A percentile compares a stretch with the other conserved stretches of the same genome.
Conservation (phyloP, 2,113 vertebrate genomes). For the Turnix velox region DNA sequence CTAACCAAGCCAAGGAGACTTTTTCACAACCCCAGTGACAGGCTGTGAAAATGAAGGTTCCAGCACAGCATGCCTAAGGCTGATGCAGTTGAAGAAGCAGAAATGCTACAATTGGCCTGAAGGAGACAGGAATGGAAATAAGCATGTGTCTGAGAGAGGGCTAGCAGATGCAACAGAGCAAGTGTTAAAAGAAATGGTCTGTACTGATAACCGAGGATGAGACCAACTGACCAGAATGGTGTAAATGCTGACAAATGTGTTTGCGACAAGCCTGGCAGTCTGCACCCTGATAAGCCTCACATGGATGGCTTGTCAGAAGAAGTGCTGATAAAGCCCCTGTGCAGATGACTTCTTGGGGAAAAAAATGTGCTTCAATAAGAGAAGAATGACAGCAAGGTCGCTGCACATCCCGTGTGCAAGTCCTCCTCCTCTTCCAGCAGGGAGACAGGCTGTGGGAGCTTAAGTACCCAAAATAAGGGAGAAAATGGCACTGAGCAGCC, state of each 20-base stretch:
- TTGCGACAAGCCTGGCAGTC: neutral
- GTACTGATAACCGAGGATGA: neutral
- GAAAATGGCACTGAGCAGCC: neutral
- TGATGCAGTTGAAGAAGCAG: neutral
- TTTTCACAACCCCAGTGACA: neutral
- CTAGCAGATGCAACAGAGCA: neutral
- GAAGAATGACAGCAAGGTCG: neutral
- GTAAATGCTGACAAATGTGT: neutral
- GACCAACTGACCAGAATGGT: neutral
- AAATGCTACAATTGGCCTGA: neutral
- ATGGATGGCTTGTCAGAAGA: neutral
- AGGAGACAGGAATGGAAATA: neutral
- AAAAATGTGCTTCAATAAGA: neutral
- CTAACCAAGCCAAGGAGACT: neutral
- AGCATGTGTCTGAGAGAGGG: neutral
- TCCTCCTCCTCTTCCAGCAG: neutral
- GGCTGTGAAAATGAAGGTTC: neutral
- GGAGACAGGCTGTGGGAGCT: neutral
- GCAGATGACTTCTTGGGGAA: neutral
- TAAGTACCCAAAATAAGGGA: neutral
- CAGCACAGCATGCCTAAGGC: fast-evolving
- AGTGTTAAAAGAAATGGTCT: neutral
- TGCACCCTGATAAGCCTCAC: neutral
- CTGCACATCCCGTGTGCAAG: neutral
- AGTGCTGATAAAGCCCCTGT: neutral